Conservation (phyloP, 2,888 invertebrate species). For the Eristalis pertinax region DNA sequence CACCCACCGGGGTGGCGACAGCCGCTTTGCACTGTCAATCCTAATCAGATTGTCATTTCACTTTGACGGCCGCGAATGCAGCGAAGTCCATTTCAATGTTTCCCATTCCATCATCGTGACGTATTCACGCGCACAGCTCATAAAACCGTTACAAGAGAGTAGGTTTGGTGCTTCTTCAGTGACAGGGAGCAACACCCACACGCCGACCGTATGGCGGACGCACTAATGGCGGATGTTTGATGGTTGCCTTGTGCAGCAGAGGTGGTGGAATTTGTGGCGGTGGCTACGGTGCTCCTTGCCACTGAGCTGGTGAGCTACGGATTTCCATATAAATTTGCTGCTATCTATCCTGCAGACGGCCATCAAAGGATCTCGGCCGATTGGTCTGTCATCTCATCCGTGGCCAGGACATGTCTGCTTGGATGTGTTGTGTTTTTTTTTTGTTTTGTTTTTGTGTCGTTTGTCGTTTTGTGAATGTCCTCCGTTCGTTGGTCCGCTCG, state of each 20-base stretch:
- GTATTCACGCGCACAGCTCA: conserved; percentile 45
- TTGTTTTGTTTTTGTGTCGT: background rate
- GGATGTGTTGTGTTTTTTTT: conserved; percentile 22
- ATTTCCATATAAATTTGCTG: conserved; percentile 69
- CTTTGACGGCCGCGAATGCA: conserved; percentile 49
- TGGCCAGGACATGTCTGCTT: conserved; percentile 52
- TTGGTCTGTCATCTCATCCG: conserved; percentile 71
- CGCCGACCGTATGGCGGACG: conserved; percentile 7
- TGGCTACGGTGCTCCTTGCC: conserved; percentile 43
- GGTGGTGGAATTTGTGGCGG: conserved; percentile 66
- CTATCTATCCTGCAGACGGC: conserved; percentile 54
- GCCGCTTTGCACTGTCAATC: conserved; percentile 45
- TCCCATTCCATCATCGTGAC: conserved; percentile 28
- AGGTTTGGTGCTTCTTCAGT: conserved; percentile 27
- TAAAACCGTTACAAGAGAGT: conserved; percentile 67
- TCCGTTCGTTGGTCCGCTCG: background rate
- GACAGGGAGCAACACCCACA: background rate
- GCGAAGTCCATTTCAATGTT: conserved; percentile 13
- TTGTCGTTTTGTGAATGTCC: background rate
- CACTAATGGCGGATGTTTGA: conserved; percentile 56
- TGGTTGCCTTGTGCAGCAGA: conserved; percentile 52
- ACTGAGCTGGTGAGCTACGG: conserved; percentile 25
- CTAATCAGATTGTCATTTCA: conserved; percentile 61
- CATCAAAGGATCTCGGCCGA: conserved; percentile 71
- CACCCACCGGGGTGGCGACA: background rate